Conservation (phyloP, 2,888 invertebrate species). For the Napeogenes sylphis region DNA sequence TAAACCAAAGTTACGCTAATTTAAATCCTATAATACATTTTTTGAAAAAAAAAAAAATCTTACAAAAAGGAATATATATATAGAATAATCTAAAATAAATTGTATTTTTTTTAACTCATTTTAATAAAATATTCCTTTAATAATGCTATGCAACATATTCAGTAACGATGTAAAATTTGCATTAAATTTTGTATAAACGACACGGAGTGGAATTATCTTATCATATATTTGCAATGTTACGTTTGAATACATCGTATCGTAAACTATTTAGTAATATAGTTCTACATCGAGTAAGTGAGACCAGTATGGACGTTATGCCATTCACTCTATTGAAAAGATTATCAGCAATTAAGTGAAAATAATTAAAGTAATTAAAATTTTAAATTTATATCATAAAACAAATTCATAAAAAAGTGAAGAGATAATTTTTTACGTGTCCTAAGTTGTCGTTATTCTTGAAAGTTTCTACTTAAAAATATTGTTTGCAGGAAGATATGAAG, state of each 20-base stretch:
- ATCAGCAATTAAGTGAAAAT: slow-evolving; percentile 31
- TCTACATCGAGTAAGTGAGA: slow-evolving; percentile 9
- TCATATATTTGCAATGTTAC: slow-evolving; percentile 23
- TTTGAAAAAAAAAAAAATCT: no score
- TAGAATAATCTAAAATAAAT: no score
- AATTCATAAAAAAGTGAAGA: no score
- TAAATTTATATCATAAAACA: slow-evolving; percentile 15
- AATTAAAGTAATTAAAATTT: slow-evolving; percentile 23
- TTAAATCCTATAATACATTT: no score
- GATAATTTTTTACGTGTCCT: no score
- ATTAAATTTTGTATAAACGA: slow-evolving; percentile 16
- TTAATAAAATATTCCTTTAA: no score
- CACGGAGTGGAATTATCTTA: slow-evolving; percentile 23
- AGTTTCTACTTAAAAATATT: not conserved
- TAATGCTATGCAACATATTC: not conserved
- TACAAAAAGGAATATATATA: no score
- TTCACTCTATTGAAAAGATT: slow-evolving; percentile 29
- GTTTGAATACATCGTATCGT: slow-evolving; percentile 17
- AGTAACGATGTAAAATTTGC: not conserved
- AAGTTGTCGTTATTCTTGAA: not conserved
- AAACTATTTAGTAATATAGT: slow-evolving; percentile 13
- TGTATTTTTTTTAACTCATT: no score
- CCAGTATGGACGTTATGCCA: slow-evolving; percentile 24
- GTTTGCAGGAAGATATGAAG: slow-evolving; percentile 4
- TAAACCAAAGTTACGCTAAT: no score